These are phyloP conservation scores for Staurois parvus DNA, from an alignment of 2,797 vertebrate species.

Conservation along the genomic window DNA sequence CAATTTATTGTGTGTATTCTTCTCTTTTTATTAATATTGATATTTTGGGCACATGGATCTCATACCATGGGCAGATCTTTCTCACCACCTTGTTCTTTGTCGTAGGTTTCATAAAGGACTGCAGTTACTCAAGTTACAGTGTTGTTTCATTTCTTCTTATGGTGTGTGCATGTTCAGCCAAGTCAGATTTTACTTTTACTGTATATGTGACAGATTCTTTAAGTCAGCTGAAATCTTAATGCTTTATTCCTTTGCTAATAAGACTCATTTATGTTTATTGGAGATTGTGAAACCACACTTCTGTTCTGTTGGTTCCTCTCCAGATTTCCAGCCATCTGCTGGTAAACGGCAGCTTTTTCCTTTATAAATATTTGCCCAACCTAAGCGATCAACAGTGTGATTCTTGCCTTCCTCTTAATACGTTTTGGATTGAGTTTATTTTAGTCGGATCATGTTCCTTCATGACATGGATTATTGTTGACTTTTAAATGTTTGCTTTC, in stretches of 20 bases:
- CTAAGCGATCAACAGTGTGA: not conserved
- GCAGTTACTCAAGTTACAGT: too few relatives aligned
- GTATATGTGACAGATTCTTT: not conserved
- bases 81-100: too few relatives aligned
- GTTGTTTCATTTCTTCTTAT: too few relatives aligned
- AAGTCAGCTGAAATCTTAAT: not conserved
- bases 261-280: not conserved
- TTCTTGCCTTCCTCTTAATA: not conserved
- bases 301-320: not conserved
- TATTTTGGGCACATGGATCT: too few relatives aligned
- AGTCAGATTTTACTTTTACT: not conserved
- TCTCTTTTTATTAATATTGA: too few relatives aligned
- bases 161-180: not conserved
- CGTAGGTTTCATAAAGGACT: too few relatives aligned
- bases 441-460: conserved; percentile 13
- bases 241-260: not conserved
- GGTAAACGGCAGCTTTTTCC: not conserved
- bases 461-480: conserved; percentile 14
- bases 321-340: not conserved
- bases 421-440: conserved; percentile 30
- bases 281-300: not conserved
- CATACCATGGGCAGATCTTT: too few relatives aligned
- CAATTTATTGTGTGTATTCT: too few relatives aligned
- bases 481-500: conserved; percentile 38
- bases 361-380: conserved; percentile 26